A percentile compares a stretch with the other conserved stretches of the same genome.
phyloP scores from a whole-genome alignment of 2,888 invertebrate species.

The Phyto melanocephala region DNA sequence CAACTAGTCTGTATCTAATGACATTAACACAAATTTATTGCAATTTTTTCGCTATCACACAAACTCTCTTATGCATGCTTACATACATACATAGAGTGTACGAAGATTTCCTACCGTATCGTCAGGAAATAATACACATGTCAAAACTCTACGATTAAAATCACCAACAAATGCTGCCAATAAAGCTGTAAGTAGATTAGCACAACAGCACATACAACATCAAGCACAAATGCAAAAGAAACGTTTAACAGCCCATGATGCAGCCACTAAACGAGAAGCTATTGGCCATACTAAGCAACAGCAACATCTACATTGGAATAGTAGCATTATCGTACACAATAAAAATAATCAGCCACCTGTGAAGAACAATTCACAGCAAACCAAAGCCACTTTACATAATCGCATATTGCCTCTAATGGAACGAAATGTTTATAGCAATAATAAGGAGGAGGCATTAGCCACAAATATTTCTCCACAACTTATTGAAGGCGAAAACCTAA shows the following conservation, averaged over 20 bases:
- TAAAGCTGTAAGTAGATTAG: conserved; percentile 55
- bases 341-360: conserved; percentile 18
- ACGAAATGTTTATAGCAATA: conserved; percentile 67
- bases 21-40: neutral
- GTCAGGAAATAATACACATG: conserved; percentile 63
- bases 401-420: conserved; percentile 71
- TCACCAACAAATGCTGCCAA: conserved; percentile 72
- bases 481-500: conserved; percentile 67
- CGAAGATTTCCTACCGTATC: conserved; percentile 76
- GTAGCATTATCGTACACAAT: conserved; percentile 24
- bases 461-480: conserved; percentile 37
- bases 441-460: neutral
- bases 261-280: conserved; percentile 23
- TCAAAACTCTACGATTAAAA: conserved; percentile 75
- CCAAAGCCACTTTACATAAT: conserved; percentile 50
- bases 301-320: conserved; percentile 16
- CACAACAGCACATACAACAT: conserved; percentile 32
- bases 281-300: conserved; percentile 16
- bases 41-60: neutral
- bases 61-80: neutral
- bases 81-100: conserved; percentile 66
- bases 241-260: conserved; percentile 36
- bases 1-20: conserved; percentile 10
- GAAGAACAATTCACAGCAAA: neutral
- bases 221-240: conserved; percentile 41